Conservation (phyloP, 2,888 invertebrate genomes). For the Oscheius myriophilus region DNA sequence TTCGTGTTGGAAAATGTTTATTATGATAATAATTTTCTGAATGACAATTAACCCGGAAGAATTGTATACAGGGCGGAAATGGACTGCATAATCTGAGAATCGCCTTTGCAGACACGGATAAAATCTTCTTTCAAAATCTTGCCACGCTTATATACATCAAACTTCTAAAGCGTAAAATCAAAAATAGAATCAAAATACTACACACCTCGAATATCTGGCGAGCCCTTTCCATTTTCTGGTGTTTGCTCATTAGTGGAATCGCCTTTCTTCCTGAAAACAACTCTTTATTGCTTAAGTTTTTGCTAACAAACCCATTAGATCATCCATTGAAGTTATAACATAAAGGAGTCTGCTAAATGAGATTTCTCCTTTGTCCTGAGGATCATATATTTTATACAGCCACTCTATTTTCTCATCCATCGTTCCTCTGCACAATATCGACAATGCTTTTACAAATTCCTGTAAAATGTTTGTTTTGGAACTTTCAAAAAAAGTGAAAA, state of each 20-base stretch:
- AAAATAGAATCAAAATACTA: background rate
- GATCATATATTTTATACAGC: conserved; percentile 66
- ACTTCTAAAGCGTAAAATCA: conserved; percentile 58
- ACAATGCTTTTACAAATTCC: conserved; percentile 65
- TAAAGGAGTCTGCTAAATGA: conserved; percentile 64
- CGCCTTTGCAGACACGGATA: conserved; percentile 58
- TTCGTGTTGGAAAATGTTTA: too few species aligned
- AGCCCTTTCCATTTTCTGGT: conserved; percentile 51
- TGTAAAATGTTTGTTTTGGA: conserved; percentile 9
- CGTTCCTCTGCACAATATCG: conserved; percentile 61
- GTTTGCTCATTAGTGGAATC: conserved; percentile 47
- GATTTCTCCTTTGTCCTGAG: conserved; percentile 57
- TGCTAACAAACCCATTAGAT: conserved; percentile 54
- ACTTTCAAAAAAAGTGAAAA: too few species aligned
- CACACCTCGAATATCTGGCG: conserved; percentile 54
- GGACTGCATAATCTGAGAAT: conserved; percentile 55
- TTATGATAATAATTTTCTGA: too few species aligned
- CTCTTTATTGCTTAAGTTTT: background rate
- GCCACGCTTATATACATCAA: conserved; percentile 56
- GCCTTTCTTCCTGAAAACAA: conserved; percentile 51
- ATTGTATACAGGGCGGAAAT: conserved; percentile 59
- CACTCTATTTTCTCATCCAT: conserved; percentile 66
- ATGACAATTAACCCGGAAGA: conserved; percentile 45
- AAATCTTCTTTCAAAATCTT: conserved; percentile 61
- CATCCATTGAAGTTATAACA: conserved; percentile 65